Percentiles rank a stretch among this genome's conserved stretches.
Evolutionary conservation across 2,113 vertebrate genomes (phyloP).

Genomic region (Chinchilla lanigera): DNA sequence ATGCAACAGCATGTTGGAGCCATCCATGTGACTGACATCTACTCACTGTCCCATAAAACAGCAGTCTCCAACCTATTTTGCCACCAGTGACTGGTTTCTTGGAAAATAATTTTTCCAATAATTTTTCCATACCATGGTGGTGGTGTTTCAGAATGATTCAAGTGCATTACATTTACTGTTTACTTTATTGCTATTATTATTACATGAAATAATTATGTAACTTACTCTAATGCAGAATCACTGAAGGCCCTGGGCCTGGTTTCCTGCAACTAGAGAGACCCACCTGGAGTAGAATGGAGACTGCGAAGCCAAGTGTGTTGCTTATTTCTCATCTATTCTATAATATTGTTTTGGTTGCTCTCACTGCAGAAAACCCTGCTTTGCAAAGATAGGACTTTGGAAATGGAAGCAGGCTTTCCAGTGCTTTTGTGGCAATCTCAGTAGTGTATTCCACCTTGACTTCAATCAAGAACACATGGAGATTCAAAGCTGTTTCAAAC

Average conservation of each 20-base stretch:
- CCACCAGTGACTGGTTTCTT: not conserved
- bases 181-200: not conserved
- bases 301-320: not conserved
- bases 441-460: not conserved
- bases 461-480: not conserved
- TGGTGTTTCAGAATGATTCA: not conserved
- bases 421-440: not conserved
- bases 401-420: not conserved
- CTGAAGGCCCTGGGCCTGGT: not conserved
- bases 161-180: not conserved
- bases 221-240: not conserved
- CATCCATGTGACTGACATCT: too few relatives aligned
- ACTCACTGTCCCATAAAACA: not conserved
- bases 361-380: not conserved
- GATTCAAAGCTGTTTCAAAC: not conserved
- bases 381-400: not conserved
- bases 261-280: not conserved
- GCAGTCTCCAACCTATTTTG: not conserved
- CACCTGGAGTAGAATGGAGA: not conserved
- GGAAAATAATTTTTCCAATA: not conserved
- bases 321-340: not conserved
- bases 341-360: not conserved
- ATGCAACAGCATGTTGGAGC: not conserved
- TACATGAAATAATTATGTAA: not conserved
- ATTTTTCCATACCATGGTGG: not conserved